These are phyloP conservation scores for Sebastes melanostomus DNA, from an alignment of 2,797 vertebrate species.

Conservation along the genomic window DNA sequence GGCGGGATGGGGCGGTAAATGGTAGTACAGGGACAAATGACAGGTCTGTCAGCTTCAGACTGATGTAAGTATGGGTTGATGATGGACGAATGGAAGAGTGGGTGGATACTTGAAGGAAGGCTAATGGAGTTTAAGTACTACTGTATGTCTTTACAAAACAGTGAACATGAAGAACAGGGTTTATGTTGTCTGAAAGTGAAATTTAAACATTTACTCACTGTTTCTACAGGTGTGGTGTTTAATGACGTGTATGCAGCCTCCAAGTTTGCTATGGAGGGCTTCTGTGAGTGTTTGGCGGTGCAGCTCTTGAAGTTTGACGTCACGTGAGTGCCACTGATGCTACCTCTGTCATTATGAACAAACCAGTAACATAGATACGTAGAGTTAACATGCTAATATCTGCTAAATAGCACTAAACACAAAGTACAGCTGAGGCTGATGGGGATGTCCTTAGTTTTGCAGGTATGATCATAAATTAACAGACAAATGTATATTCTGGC, in stretches of 20 bases:
- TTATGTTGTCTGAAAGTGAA: background rate
- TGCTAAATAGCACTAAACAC: background rate
- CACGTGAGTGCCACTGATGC: conserved; percentile 75
- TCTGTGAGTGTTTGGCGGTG: conserved; percentile 86
- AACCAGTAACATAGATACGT: background rate
- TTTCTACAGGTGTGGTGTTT: conserved; percentile 81
- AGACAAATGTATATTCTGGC: background rate
- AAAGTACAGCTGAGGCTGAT: background rate
- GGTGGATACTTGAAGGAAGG: background rate
- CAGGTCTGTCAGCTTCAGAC: background rate
- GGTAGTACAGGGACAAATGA: background rate
- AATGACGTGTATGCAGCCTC: conserved; percentile 86
- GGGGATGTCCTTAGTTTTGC: background rate
- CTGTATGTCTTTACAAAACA: background rate
- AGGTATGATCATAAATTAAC: background rate
- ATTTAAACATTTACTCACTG: background rate
- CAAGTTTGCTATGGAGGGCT: conserved; percentile 88
- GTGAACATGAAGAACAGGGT: background rate
- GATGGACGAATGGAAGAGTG: conserved; percentile 7
- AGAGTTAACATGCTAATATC: background rate
- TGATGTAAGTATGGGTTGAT: background rate
- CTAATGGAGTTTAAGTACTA: background rate
- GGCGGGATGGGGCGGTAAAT: background rate
- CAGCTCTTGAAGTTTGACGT: conserved; percentile 84
- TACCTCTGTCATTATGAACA: background rate